Evolutionary conservation across 2,888 invertebrate genomes (phyloP), one percentile per base, ranked within the genome.

Genomic region (Sarcophaga variegata): DNA sequence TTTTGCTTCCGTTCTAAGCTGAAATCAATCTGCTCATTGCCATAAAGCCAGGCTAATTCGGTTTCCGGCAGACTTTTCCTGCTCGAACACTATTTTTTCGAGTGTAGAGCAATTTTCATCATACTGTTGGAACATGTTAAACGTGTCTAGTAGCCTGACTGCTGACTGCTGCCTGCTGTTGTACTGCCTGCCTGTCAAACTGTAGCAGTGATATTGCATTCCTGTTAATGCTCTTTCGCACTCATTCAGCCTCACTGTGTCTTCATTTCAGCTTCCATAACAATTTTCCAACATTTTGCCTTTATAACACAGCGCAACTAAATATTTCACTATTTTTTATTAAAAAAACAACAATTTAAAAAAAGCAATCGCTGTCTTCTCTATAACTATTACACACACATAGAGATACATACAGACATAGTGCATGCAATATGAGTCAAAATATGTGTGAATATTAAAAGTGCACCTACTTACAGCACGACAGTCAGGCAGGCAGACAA

Each of bases 141-240:
- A 27, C 47, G 60, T 79, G 70, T 76, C 75, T 60, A 27, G 60
- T 25, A 76, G 69, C 17, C 20, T 66, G 25, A 25, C 47, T 69
- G 80, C 75, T 70, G 70, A 64, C 76, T 81, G 84, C 66, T 80
- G 60, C 37, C 47, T 69, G 80, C 75, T 70, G 70, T 37, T 10
- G 37, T 37, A 64, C 76, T 81, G 84, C 66, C 76, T 47, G 86
- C 54, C 71, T 79, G 84, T 79, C 87, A 76, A 71, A 62, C 63
- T 75, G 72, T 45, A 81, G 62, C 81, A 78, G 14, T 79, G 71
- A 74, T 81, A 76, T 84, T 81, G 77, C 83, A 79, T 81, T 75
- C 67, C 74, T 59, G 70, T 72, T 78, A 83, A 78, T 74, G 72
- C 72, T 83, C 62, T 67, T 60, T 20, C 12, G 66, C 22, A 3